Conservation (phyloP, 2,113 vertebrate species). For the Talpa occidentalis region DNA sequence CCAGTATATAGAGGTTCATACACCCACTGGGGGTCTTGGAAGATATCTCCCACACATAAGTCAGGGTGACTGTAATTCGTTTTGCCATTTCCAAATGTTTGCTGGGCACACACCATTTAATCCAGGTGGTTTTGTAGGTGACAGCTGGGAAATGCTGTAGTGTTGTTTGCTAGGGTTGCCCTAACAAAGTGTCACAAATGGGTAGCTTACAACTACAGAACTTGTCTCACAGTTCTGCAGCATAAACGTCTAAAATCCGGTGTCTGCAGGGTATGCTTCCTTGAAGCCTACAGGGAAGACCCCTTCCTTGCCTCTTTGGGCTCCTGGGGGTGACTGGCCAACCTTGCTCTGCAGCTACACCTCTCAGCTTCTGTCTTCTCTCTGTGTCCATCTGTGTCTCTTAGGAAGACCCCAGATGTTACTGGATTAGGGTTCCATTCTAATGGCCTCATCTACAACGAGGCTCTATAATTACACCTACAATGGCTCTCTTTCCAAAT, state of each 20-base stretch:
- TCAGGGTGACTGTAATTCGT: not conserved
- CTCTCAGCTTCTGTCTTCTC: not conserved
- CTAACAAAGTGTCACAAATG: not conserved
- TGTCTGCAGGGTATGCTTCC: not conserved
- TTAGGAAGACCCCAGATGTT: not conserved
- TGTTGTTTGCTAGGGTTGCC: not conserved
- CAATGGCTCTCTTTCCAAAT: not conserved
- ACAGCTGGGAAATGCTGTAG: not conserved
- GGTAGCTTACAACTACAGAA: not conserved
- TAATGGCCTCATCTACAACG: not conserved
- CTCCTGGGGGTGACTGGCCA: not conserved
- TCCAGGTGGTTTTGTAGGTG: not conserved
- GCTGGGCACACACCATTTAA: not conserved
- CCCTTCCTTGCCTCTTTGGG: not conserved
- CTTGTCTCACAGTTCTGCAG: not conserved
- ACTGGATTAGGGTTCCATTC: not conserved
- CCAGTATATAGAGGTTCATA: not conserved
- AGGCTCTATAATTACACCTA: not conserved
- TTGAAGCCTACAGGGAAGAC: not conserved
- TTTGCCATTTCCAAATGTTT: not conserved
- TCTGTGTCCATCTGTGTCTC: not conserved
- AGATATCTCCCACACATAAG: not conserved
- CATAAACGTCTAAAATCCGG: not conserved
- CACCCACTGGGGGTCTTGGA: not conserved
- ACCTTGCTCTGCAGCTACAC: fast-evolving